phyloP scores from a whole-genome alignment of 2,797 vertebrate genomes.

The Gadopsis marmoratus region DNA sequence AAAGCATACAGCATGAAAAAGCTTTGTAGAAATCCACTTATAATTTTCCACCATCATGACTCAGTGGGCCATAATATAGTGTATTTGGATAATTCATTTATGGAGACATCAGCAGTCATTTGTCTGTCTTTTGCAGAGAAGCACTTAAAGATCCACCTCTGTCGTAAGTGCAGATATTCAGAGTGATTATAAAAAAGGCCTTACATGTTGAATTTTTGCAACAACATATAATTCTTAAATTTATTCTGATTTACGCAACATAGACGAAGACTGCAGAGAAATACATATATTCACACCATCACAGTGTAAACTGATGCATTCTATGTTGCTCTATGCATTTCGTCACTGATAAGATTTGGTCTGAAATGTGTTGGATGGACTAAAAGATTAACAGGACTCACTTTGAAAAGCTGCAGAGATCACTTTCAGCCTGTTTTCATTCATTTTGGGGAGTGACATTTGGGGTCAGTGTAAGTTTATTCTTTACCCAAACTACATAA shows the following conservation, averaged over 20 bases:
- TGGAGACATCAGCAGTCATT: background rate
- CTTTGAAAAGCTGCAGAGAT: conserved; percentile 2
- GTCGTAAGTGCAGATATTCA: conserved; percentile 5
- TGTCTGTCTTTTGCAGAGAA: background rate
- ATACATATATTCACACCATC: background rate
- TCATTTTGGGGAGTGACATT: background rate
- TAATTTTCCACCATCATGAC: conserved; percentile 12
- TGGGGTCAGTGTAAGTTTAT: background rate
- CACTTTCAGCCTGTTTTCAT: background rate
- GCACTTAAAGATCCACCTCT: conserved; percentile 7
- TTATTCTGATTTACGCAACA: conserved; percentile 5
- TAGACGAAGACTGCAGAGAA: background rate
- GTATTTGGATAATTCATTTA: background rate
- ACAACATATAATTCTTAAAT: background rate
- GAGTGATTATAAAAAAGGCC: background rate
- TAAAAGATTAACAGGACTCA: background rate
- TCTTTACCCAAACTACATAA: background rate
- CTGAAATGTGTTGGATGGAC: background rate
- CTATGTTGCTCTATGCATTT: conserved; percentile 8
- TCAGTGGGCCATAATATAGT: background rate
- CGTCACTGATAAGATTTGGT: background rate
- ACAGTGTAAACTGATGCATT: background rate
- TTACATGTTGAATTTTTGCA: background rate
- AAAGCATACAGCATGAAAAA: conserved; percentile 33
- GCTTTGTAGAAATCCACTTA: conserved; percentile 1